phyloP scores from a whole-genome alignment of 2,113 vertebrate genomes.

The Corvus cornix region DNA sequence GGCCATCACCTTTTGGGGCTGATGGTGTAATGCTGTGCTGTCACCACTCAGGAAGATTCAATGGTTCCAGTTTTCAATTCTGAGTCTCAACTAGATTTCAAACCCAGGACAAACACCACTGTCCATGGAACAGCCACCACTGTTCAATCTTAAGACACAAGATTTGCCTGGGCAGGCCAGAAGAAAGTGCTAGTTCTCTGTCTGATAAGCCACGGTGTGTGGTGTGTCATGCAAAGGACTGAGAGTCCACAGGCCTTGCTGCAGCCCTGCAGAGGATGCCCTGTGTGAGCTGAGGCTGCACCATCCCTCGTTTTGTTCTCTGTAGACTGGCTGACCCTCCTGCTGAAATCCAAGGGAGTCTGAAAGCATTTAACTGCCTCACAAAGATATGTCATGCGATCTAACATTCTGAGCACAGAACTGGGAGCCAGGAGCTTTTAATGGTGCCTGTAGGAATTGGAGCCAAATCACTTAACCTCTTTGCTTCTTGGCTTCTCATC shows the following conservation, averaged over 20 bases:
- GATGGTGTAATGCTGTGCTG: neutral
- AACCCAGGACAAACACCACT: neutral
- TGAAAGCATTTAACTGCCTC: slow-evolving; percentile 62
- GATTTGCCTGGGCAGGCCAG: neutral
- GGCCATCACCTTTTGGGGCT: neutral
- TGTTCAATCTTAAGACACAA: neutral
- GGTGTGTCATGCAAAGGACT: accelerated
- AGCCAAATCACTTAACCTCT: slow-evolving; percentile 70
- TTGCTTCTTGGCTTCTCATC: slow-evolving; percentile 67
- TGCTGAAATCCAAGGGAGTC: slow-evolving; percentile 46
- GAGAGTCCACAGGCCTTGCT: neutral
- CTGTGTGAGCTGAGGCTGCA: neutral
- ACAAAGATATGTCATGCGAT: slow-evolving; percentile 65
- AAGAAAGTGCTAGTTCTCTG: neutral
- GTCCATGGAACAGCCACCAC: neutral
- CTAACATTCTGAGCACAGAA: slow-evolving; percentile 65
- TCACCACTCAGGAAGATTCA: neutral
- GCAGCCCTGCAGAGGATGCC: neutral
- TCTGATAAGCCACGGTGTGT: accelerated
- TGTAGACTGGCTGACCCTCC: no score
- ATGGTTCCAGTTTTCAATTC: neutral
- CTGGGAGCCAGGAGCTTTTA: slow-evolving; percentile 66
- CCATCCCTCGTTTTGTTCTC: neutral
- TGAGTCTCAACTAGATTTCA: neutral
- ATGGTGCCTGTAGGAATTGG: slow-evolving; percentile 58